These are phyloP conservation scores for Tinamus major DNA, from an alignment of 2,797 vertebrate genomes.

Conservation along the genomic window DNA sequence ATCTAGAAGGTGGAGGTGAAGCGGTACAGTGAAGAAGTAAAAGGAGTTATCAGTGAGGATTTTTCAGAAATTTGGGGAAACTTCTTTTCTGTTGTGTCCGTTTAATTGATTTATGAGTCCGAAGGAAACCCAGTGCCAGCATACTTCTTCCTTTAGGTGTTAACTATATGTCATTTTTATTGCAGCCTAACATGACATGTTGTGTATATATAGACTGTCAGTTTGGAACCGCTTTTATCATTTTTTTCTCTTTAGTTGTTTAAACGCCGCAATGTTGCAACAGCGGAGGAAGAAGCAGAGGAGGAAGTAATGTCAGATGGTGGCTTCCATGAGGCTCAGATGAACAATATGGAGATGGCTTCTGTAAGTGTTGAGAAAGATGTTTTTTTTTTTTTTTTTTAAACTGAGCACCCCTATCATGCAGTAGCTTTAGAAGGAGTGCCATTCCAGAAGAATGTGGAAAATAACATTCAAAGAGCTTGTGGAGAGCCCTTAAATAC, in stretches of 20 bases:
- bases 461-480: background rate
- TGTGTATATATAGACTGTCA: background rate
- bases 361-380: conserved; percentile 79
- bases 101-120: background rate
- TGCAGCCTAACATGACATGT: background rate
- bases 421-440: background rate
- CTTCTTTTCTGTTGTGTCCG: background rate
- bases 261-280: conserved; percentile 96
- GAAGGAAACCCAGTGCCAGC: background rate
- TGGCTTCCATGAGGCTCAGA: conserved; percentile 94
- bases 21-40: background rate
- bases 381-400: background rate
- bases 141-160: background rate
- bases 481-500: background rate
- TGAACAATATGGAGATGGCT: conserved; percentile 95
- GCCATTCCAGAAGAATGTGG: background rate
- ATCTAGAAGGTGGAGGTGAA: background rate
- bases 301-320: conserved; percentile 97
- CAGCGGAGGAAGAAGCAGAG: conserved; percentile 90
- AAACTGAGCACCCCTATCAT: background rate
- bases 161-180: background rate
- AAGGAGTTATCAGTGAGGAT: background rate
- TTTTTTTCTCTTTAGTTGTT: conserved; percentile 85
- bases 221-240: background rate
- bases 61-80: background rate